Base-by-base conservation (phyloP, 2,113 vertebrate genomes). In the Bos taurus region DNA sequence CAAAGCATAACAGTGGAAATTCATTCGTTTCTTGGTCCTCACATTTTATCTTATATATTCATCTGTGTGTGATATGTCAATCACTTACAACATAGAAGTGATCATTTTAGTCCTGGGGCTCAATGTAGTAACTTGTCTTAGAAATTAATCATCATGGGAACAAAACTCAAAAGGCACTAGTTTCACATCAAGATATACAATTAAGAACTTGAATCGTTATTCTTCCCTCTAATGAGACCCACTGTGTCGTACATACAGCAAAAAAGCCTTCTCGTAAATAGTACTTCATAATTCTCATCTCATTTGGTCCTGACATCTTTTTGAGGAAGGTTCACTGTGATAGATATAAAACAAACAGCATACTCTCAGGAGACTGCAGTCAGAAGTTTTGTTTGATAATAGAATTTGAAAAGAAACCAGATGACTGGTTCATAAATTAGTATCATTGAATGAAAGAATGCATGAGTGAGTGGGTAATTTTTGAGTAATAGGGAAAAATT, bases 241-340 rank as follows among this genome's bases (percentile, higher is more conserved):
- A 19, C 1, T 81, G 56, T 95, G 46, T 84, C 43, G 33, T 12
- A 40, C 5, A 12, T 30, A 40, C 16, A 90, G 52, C 25, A 87
- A 96, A 16, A 36, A 25, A 56, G 7, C 13, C 57, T 80, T 92
- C 43, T n/a, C 96, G 57, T 54, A 88, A 48, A 74, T 30, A 74
- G 40, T 54, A 33, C 33, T 88, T 88, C 21, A 21, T 93, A 80
- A 88, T 84, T 98, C 93, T 97, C 94, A 67, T 84, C 57, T 97
- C 19, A 23, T 56, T 95, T 21, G 4, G 52, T 57, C 54, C 77
- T 88, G 30, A 36, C 46, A 62, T 33, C 33, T 28, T 46, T 57
- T 13, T 0, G 6, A 26, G 36, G 81, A 83, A 46, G 26, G 46
- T 12, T 10, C 21, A 10, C 56, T 78, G 48, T 16, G 7, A 71